Conservation (phyloP, 2,113 vertebrate genomes). For the Baryphthengus martii region DNA sequence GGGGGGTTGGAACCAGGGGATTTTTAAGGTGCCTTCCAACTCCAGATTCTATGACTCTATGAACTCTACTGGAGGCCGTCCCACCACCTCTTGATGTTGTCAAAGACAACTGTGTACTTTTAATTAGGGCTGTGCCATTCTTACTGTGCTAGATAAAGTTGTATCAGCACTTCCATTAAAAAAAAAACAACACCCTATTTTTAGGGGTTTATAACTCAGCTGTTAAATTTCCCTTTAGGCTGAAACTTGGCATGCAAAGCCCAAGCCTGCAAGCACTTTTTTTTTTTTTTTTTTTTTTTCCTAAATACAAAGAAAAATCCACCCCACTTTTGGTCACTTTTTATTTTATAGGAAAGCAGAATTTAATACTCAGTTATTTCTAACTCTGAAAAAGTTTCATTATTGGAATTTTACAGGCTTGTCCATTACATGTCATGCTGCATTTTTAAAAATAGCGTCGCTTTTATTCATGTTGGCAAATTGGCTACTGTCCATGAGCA, state of each 20-base stretch:
- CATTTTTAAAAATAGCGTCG: background rate
- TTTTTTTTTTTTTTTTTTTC: background rate
- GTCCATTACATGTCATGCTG: constrained; percentile 13
- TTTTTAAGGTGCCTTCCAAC: too few species aligned
- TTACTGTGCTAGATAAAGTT: background rate
- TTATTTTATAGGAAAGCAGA: background rate
- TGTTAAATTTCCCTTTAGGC: constrained; percentile 63
- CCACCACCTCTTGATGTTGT: constrained; percentile 35
- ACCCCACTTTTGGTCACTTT: background rate
- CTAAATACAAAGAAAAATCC: background rate
- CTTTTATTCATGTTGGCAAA: constrained; percentile 47
- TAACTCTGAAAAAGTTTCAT: constrained; percentile 22
- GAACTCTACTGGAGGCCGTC: background rate
- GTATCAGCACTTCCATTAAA: constrained; percentile 56
- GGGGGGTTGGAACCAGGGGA: too few species aligned
- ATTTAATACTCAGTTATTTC: constrained; percentile 38
- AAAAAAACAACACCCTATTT: constrained; percentile 42
- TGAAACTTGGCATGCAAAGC: constrained; percentile 40
- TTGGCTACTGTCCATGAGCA: constrained; percentile 28
- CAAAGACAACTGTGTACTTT: constrained; percentile 21
- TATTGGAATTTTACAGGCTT: constrained; percentile 27
- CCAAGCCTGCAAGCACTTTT: constrained; percentile 13
- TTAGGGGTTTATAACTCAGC: constrained; percentile 56
- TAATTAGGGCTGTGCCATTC: constrained; percentile 37
- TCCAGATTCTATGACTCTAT: too few species aligned